phyloP scores from a whole-genome alignment of 1,140 invertebrate species.

The Ceratina australensis region DNA sequence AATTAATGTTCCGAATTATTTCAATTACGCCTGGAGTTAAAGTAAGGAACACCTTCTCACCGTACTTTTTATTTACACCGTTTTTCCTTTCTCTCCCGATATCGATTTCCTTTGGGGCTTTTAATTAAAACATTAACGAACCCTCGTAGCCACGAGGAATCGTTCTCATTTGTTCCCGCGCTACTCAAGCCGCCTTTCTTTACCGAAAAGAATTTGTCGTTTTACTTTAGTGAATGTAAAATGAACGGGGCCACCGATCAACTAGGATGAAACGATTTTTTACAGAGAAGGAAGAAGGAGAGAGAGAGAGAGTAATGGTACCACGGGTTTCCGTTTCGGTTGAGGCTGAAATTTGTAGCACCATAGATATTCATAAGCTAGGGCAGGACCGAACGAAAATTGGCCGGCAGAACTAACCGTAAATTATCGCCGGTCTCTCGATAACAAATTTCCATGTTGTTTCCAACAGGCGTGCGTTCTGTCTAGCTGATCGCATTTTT shows the following conservation, averaged over 20 bases:
- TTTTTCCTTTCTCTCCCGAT: too few relatives aligned
- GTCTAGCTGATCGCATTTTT: neutral
- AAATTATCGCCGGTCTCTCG: slow-evolving; percentile 11
- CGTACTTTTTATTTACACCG: neutral
- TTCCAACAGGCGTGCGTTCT: neutral
- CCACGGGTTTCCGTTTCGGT: neutral
- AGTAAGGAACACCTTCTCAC: too few relatives aligned
- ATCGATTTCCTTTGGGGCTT: neutral
- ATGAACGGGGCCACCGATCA: neutral
- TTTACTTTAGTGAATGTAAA: neutral
- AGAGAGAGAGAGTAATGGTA: neutral
- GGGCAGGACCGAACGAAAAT: neutral
- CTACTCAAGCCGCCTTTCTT: neutral
- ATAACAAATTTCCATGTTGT: slow-evolving; percentile 36
- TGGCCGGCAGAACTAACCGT: slow-evolving; percentile 13
- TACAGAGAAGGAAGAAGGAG: too few relatives aligned
- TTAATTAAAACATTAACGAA: slow-evolving; percentile 31
- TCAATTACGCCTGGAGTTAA: too few relatives aligned
- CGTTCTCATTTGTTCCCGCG: neutral
- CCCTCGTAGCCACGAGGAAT: neutral
- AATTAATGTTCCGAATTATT: neutral
- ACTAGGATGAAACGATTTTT: too few relatives aligned
- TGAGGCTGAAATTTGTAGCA: slow-evolving; percentile 7
- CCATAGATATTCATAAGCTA: slow-evolving; percentile 10
- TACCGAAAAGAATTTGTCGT: neutral